These are phyloP conservation scores for Cosmopolites sordidus DNA, from an alignment of 2,888 invertebrate species.

Conservation along the genomic window DNA sequence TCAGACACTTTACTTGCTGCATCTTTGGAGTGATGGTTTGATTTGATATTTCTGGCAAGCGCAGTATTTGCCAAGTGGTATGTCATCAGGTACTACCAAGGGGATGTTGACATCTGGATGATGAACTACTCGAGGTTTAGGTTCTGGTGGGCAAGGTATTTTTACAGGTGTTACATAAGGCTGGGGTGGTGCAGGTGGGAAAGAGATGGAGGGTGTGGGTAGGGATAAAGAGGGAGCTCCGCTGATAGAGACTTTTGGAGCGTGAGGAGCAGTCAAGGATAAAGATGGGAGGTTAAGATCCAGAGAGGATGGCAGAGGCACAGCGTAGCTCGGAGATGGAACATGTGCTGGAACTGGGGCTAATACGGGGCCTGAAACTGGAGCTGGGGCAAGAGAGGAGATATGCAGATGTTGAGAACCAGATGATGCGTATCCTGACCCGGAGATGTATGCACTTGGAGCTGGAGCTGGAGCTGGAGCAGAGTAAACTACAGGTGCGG, in stretches of 20 bases:
- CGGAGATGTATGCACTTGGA: neutral
- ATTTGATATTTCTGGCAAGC: slow-evolving; percentile 21
- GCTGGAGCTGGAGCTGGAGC: slow-evolving; percentile 4
- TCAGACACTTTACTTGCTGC: slow-evolving; percentile 1
- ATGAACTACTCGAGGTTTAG: neutral
- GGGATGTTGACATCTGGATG: slow-evolving; percentile 21
- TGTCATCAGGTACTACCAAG: slow-evolving; percentile 12
- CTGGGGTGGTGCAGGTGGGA: neutral
- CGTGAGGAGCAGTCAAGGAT: neutral
- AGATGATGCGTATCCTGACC: no score
- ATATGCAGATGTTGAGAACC: neutral
- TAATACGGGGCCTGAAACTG: neutral
- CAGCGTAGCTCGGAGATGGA: neutral
- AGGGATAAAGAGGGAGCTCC: neutral
- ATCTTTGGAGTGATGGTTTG: slow-evolving; percentile 12
- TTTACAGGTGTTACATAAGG: neutral
- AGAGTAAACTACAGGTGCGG: neutral
- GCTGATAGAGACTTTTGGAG: neutral
- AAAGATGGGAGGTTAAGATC: neutral
- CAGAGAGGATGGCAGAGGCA: neutral
- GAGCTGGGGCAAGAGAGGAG: neutral
- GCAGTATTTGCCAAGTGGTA: slow-evolving; percentile 20
- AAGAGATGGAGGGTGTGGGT: neutral
- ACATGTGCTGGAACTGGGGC: neutral
- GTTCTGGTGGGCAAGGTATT: neutral